phyloP scores from a whole-genome alignment of 1,140 invertebrate genomes.

The Bombus sylvicola region DNA sequence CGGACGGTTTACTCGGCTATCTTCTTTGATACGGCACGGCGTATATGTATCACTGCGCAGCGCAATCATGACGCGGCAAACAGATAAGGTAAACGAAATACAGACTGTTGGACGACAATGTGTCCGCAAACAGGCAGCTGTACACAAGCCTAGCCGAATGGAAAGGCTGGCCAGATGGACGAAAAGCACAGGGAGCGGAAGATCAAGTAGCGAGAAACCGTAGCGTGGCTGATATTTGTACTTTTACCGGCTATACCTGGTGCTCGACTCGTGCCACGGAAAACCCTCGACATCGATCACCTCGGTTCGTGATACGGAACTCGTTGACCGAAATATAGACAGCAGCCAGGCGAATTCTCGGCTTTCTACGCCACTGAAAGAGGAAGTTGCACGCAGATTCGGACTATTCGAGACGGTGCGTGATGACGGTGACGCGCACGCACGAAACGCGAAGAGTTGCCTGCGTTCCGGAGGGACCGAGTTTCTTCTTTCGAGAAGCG shows the following conservation, averaged over 20 bases:
- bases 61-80: no score
- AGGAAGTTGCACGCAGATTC: background rate
- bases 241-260: conserved; percentile 58
- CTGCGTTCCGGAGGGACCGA: background rate
- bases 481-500: background rate
- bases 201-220: background rate
- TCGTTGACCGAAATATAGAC: conserved; percentile 43
- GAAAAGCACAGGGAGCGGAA: fast-evolving
- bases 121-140: no score
- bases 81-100: no score
- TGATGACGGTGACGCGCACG: background rate
- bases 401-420: no score
- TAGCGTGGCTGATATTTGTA: conserved; percentile 61
- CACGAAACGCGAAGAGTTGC: background rate
- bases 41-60: no score
- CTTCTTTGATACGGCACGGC: background rate
- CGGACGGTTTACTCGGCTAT: background rate
- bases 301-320: conserved; percentile 50
- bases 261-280: conserved; percentile 44
- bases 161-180: background rate
- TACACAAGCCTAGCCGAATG: no score
- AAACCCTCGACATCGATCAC: conserved; percentile 71
- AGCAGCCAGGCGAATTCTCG: conserved; percentile 58
- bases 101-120: no score
- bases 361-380: conserved; percentile 6